These are phyloP conservation scores for Oncorhynchus clarkii DNA, from an alignment of 2,113 vertebrate species.

Conservation along the genomic window DNA sequence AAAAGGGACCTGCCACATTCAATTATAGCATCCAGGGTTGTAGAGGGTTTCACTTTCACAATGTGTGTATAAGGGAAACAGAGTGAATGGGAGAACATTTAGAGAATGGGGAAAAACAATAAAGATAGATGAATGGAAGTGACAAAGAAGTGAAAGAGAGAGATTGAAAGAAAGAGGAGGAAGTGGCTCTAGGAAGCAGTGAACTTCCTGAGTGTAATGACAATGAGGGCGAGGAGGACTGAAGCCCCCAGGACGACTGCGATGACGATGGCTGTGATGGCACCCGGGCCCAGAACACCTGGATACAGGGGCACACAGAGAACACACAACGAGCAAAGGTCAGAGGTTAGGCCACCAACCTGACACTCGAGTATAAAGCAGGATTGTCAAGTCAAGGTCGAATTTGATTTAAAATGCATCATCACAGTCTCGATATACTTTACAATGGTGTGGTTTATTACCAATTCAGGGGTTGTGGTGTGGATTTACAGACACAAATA, in stretches of 20 bases:
- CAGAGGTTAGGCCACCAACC: no score
- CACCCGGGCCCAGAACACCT: constrained; percentile 89
- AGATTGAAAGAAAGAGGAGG: neutral
- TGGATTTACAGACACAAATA: no score
- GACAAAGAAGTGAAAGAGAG: neutral
- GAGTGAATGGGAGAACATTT: neutral
- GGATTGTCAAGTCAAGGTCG: no score
- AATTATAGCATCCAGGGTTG: constrained; percentile 30
- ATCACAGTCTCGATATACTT: no score
- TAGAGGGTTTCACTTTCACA: neutral
- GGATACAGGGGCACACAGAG: constrained; percentile 32
- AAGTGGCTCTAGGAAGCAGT: constrained; percentile 76
- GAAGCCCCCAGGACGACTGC: constrained; percentile 91
- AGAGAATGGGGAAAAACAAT: neutral
- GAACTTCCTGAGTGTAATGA: constrained; percentile 92
- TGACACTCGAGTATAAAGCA: no score
- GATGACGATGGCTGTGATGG: constrained; percentile 94
- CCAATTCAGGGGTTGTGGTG: no score
- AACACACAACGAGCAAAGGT: no score
- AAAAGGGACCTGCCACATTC: constrained; percentile 52
- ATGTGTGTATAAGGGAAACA: neutral
- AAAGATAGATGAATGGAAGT: neutral
- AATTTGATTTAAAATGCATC: no score
- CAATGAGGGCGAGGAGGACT: constrained; percentile 89
- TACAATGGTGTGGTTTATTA: no score